Base-by-base conservation (phyloP, 2,797 vertebrate species). In the Lateolabrax maculatus region DNA sequence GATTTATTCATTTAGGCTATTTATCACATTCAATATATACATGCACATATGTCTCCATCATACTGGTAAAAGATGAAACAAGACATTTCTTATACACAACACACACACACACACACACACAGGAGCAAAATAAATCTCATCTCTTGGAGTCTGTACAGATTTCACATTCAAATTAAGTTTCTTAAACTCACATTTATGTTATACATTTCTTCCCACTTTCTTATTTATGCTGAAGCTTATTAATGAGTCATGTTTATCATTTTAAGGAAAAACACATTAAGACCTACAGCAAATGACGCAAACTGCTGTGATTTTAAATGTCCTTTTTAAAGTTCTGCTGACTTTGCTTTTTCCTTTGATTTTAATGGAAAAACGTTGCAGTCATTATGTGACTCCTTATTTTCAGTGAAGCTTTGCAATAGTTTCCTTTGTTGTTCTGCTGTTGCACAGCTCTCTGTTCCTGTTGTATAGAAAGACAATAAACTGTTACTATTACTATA, bases 11-110 rank as follows among this genome's bases (percentile, higher is more conserved):
- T 23, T 31, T 12, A 75, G n/a, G n/a, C n/a, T n/a, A n/a, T 39
- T 53, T 1, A 62, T 57, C 5, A 58, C 25, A 71, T 49, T 43
- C 25, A 21, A 81, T 65, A 52, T 31, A 34, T 39, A 78, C 5
- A 68, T 11, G 15, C 3, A 9, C 10, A 52, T 19, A 43, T 2
- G 16, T 56, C 48, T 23, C 27, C 0, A 43, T 23, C 11, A 4
- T 7, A 25, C 25, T n/a, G 9, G 6, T 25, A 62, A 6, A 62
- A 71, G 31, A 83, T 12, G 2, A 61, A 73, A 83, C 5, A 41
- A n/a, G 7, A 62, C 8, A 44, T 58, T 41, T 1, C 36, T 9
- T 21, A 31, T 29, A 36, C 25, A 69, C 7, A 66, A 18, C 60
- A 41, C 12, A 34, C 31, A 34, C 31, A 34, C 31, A 34, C 31